These are phyloP conservation scores for Diadophis punctatus DNA, from an alignment of 2,113 vertebrate genomes.

Conservation along the genomic window DNA sequence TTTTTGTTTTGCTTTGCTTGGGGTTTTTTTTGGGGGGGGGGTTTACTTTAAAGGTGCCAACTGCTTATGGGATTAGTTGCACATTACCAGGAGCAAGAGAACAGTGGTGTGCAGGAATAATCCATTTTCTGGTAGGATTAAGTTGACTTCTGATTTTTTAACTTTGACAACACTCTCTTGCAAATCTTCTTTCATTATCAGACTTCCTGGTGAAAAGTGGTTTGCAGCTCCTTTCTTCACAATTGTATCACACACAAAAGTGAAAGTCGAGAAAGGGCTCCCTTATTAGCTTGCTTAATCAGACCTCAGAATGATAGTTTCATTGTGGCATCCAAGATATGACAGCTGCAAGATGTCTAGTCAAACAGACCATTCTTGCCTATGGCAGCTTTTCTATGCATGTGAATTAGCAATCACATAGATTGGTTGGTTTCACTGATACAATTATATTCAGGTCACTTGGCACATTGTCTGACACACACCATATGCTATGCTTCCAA, in stretches of 20 bases:
- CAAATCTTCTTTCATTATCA: background rate
- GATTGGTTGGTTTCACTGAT: background rate
- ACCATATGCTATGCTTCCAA: background rate
- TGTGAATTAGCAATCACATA: background rate
- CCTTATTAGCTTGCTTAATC: background rate
- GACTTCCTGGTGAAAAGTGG: background rate
- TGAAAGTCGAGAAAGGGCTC: background rate
- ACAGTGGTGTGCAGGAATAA: background rate
- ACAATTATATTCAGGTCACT: constrained; percentile 1
- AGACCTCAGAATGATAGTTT: background rate
- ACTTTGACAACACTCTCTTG: background rate
- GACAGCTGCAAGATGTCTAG: background rate
- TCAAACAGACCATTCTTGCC: background rate
- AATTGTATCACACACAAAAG: background rate
- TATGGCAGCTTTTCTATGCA: background rate
- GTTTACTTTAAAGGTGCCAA: background rate
- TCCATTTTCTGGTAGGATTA: background rate
- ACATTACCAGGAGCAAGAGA: background rate
- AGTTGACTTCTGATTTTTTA: background rate
- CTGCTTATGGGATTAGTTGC: background rate
- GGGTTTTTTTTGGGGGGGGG: too few species aligned
- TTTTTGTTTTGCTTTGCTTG: background rate
- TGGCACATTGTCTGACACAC: background rate
- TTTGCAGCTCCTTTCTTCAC: background rate
- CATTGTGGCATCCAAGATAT: background rate